phyloP scores from a whole-genome alignment of 2,113 vertebrate species.

The Gavia stellata region DNA sequence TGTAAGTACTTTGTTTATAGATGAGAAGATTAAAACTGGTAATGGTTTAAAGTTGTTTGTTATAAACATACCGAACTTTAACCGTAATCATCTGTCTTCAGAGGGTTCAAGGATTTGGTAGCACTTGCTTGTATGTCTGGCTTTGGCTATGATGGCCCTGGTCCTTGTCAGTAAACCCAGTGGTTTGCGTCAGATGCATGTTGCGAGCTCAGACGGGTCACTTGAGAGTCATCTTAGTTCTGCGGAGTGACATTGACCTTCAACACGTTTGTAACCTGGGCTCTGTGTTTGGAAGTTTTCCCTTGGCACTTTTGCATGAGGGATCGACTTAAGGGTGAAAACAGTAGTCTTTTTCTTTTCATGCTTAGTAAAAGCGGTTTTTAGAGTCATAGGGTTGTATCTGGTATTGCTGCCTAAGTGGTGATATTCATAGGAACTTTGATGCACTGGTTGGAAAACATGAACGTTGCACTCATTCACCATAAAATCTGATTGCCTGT shows the following conservation, averaged over 20 bases:
- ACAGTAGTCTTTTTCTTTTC: rapidly evolving
- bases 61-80: neutral
- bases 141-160: neutral
- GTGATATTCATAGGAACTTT: neutral
- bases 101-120: neutral
- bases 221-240: neutral
- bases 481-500: neutral
- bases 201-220: neutral
- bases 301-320: neutral
- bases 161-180: rapidly evolving
- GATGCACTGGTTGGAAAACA: neutral
- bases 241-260: neutral
- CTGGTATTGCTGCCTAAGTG: neutral
- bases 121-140: neutral
- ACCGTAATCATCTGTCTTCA: neutral
- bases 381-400: neutral
- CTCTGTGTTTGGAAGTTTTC: neutral
- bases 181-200: neutral
- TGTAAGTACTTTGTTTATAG: neutral
- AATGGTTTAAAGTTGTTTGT: neutral
- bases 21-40: neutral
- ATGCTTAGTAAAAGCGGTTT: neutral
- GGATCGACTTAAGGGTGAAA: neutral
- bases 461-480: neutral
- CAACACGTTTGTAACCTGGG: neutral